phyloP scores from a whole-genome alignment of 2,113 vertebrate species.

The Garra rufa region DNA sequence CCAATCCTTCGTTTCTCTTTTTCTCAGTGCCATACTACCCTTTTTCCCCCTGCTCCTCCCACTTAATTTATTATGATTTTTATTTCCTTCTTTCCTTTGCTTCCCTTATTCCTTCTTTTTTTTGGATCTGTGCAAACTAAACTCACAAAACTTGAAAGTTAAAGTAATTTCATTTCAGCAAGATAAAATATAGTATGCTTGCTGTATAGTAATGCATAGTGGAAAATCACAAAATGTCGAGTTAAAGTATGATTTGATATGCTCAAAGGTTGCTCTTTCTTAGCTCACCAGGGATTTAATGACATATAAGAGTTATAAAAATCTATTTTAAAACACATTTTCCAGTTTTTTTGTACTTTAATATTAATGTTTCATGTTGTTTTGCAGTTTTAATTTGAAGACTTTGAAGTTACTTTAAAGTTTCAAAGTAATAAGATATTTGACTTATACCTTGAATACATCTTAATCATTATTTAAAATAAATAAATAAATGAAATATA shows the following conservation, averaged over 20 bases:
- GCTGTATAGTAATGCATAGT: background rate
- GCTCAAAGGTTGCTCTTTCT: background rate
- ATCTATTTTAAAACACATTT: background rate
- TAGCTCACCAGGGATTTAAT: background rate
- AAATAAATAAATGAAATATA: too few species aligned
- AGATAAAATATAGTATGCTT: background rate
- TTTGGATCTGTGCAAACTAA: background rate
- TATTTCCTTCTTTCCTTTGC: background rate
- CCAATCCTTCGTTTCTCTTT: conserved; percentile 4
- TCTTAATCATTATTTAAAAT: background rate
- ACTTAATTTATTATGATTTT: conserved; percentile 13
- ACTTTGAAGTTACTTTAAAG: too few species aligned
- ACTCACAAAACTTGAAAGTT: background rate
- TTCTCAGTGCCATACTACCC: conserved; percentile 17
- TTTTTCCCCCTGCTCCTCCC: background rate
- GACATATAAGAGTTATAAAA: too few species aligned
- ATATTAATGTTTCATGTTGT: background rate
- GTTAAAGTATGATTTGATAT: background rate
- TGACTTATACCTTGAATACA: background rate
- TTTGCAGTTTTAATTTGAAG: background rate
- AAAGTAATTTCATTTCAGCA: background rate
- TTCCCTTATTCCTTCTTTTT: background rate
- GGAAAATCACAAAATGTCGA: background rate
- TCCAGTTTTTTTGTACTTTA: background rate
- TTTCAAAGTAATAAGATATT: background rate